Conservation (phyloP, 92 coral and sea anemone species). For the Porites cylindrica region DNA sequence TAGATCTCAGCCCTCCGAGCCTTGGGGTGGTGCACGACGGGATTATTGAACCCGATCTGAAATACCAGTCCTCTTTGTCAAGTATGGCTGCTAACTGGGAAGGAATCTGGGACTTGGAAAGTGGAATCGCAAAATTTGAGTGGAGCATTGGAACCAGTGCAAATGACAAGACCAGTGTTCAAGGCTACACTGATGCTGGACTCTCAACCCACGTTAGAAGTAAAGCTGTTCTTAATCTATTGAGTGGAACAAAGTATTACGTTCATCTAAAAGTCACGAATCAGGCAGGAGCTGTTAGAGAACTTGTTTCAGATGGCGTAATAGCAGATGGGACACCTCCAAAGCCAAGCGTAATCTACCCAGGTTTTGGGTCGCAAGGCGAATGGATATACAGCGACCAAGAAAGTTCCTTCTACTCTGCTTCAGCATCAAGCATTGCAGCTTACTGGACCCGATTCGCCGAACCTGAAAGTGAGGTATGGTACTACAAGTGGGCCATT, state of each 20-base stretch:
- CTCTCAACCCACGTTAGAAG: constrained; percentile 90
- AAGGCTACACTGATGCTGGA: constrained; percentile 75
- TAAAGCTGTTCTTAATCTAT: constrained; percentile 61
- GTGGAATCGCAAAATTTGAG: constrained; percentile 89
- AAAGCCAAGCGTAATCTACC: constrained; percentile 63
- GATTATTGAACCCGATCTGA: constrained; percentile 89
- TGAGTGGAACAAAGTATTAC: constrained; percentile 78
- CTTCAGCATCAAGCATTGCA: constrained; percentile 61
- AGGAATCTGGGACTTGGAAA: constrained; percentile 95
- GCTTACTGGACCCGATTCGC: constrained; percentile 84
- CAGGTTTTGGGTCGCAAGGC: constrained; percentile 58
- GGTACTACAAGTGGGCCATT: constrained; percentile 98
- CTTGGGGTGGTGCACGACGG: constrained; percentile 96
- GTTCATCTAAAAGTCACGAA: constrained; percentile 79
- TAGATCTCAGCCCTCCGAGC: constrained; percentile 82
- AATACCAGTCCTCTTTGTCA: constrained; percentile 82
- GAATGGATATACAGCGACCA: constrained; percentile 73
- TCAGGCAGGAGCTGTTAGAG: constrained; percentile 83
- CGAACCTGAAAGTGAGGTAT: constrained; percentile 89
- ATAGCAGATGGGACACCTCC: constrained; percentile 89
- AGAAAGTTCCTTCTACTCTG: constrained; percentile 74
- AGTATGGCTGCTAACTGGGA: constrained; percentile 96
- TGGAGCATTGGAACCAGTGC: constrained; percentile 87
- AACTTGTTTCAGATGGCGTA: constrained; percentile 88
- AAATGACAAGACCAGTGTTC: constrained; percentile 53